Evolutionary conservation across 2,888 invertebrate species (phyloP).

Genomic region (Hypena proboscidalis): DNA sequence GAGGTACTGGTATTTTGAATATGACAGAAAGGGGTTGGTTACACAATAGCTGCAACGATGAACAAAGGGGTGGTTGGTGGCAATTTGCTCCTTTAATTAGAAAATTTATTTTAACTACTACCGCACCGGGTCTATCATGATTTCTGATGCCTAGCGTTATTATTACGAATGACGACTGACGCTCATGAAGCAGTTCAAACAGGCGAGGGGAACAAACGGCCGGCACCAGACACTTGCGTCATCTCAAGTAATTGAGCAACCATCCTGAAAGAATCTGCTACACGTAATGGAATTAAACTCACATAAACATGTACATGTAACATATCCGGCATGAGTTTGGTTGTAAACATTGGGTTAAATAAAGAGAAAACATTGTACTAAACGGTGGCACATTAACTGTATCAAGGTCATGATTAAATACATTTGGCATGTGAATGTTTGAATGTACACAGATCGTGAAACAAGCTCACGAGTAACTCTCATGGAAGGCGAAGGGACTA

Average conservation of each 20-base stretch:
- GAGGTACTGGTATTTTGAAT: slow-evolving; percentile 6
- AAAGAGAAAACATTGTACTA: background rate
- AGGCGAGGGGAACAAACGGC: background rate
- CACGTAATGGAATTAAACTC: slow-evolving; percentile 8
- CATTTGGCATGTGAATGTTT: slow-evolving; percentile 12
- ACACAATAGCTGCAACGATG: background rate
- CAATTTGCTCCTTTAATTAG: too few relatives aligned
- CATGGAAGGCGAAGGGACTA: slow-evolving; percentile 3
- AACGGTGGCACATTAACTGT: slow-evolving; percentile 3
- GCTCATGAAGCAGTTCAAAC: background rate
- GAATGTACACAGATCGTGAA: slow-evolving; percentile 8
- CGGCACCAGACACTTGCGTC: slow-evolving; percentile 2
- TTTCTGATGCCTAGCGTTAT: too few relatives aligned
- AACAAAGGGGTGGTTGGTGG: too few relatives aligned
- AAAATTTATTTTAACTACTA: too few relatives aligned
- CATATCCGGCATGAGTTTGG: slow-evolving; percentile 1
- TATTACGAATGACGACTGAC: too few relatives aligned
- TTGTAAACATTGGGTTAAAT: slow-evolving; percentile 2
- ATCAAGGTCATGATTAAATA: slow-evolving; percentile 12
- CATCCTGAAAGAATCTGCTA: background rate
- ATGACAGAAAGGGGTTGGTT: background rate
- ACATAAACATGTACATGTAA: slow-evolving; percentile 4
- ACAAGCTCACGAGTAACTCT: background rate
- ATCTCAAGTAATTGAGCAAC: background rate
- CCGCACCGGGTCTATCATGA: too few relatives aligned